Conservation (phyloP, 2,113 vertebrate species). For the Bostrychus sinensis region DNA sequence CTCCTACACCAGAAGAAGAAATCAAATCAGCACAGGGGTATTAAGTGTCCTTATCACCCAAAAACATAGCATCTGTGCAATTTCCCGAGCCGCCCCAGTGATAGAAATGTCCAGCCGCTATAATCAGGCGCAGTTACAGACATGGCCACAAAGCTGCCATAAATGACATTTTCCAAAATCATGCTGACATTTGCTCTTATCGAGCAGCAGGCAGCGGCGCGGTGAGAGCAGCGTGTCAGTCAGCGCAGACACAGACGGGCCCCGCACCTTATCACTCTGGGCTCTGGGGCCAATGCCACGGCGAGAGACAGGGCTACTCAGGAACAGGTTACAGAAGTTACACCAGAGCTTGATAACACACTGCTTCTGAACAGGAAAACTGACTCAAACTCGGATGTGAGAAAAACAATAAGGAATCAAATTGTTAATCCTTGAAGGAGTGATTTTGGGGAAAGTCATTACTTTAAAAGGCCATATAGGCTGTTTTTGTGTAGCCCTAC, state of each 20-base stretch:
- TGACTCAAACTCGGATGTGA: no score
- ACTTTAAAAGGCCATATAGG: no score
- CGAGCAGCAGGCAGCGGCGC: conserved; percentile 77
- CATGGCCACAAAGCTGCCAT: conserved; percentile 73
- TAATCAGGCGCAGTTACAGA: conserved; percentile 78
- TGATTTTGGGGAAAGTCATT: no score
- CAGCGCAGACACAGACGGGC: conserved; percentile 75
- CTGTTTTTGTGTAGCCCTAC: no score
- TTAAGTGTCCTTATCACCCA: conserved; percentile 66
- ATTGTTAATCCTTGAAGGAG: no score
- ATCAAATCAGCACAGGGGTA: conserved; percentile 59
- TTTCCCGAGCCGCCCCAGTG: conserved; percentile 68
- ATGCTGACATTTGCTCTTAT: conserved; percentile 84
- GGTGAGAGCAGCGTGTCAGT: conserved; percentile 81
- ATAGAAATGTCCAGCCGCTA: conserved; percentile 73
- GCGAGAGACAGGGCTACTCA: conserved; percentile 58
- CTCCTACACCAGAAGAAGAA: conserved; percentile 40
- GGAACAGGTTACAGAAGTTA: conserved; percentile 24
- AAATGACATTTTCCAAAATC: conserved; percentile 84
- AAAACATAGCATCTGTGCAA: conserved; percentile 71
- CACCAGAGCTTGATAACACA: conserved; percentile 17
- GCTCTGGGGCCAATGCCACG: conserved; percentile 71
- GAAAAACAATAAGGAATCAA: no score
- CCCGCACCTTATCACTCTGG: conserved; percentile 80
- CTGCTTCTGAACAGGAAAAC: conserved; percentile 30